Evolutionary conservation across 2,797 vertebrate genomes (phyloP), one percentile per base, ranked within the genome.

Genomic region (Bothrops alternatus): DNA sequence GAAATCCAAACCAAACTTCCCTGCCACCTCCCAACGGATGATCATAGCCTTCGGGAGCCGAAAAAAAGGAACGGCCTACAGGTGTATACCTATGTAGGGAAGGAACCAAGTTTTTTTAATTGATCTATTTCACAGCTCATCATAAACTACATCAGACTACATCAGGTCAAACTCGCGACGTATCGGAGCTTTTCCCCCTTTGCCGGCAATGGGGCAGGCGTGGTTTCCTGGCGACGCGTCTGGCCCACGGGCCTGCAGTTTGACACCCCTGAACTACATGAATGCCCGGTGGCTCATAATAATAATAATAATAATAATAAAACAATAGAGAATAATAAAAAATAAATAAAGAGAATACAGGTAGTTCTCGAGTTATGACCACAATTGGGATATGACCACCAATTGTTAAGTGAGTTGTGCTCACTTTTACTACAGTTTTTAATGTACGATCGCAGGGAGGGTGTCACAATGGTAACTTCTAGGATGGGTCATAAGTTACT

Each of bases 1-100:
- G 99, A 97, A 99, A 99, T 82, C 99, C 99, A 95, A 99, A 99
- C 99, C 99, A 99, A 90, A 99, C 99, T 97, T 99, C 99, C 96
- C 99, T 98, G 87, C 99, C 99, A 0, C 99, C 99, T 82, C 99
- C 99, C 94, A 99, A 96, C 93, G 99, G 99, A 97, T 99, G 99
- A 96, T 99, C 99, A 16, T 99, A 99, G 91, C 99, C 99, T 98
- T 99, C 99, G 1, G 99, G 99, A 94, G 99, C 99, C 0, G 99
- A 99, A 98, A 99, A 99, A 96, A 99, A 99, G 86, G 99, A 99
- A 65, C 99, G 99, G 26, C 99, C 99, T 96, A 99, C 99, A 12
- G 99, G 99, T 65, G 99, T 99, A 95, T 99, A 99, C 97, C 99
- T 99, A 90, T 89, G 95, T 95, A 0, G 90, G 87, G 32, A 95